Percentiles rank a stretch among this genome's conserved stretches.
phyloP scores from a whole-genome alignment of 2,888 invertebrate genomes.

The Andrena hattorfiana region DNA sequence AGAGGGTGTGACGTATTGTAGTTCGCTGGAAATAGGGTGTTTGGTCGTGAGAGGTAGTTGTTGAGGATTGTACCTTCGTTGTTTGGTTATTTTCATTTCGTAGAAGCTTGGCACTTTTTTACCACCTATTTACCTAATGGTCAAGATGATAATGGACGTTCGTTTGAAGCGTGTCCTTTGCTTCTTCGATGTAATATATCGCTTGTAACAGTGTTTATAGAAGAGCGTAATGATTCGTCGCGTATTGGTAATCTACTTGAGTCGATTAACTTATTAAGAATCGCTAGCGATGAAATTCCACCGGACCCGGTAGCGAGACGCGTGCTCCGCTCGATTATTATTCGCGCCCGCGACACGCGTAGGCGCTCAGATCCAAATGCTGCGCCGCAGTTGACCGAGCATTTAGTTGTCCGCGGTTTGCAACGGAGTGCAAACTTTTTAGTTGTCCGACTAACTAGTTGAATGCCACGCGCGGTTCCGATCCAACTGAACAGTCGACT shows the following conservation, averaged over 20 bases:
- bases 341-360: conserved; percentile 3
- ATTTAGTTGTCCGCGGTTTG: conserved; percentile 45
- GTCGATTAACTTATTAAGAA: neutral
- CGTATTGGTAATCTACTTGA: too few relatives aligned
- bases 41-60: neutral
- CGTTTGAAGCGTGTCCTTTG: too few relatives aligned
- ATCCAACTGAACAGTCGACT: conserved; percentile 37
- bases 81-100: neutral
- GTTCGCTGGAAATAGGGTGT: neutral
- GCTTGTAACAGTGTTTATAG: too few relatives aligned
- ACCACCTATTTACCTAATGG: too few relatives aligned
- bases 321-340: conserved; percentile 6
- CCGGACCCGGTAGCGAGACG: neutral
- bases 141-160: too few relatives aligned
- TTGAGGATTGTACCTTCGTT: conserved; percentile 3
- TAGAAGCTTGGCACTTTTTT: too few relatives aligned
- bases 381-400: conserved; percentile 40
- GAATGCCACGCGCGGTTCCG: conserved; percentile 34
- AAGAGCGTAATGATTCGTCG: too few relatives aligned
- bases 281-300: neutral
- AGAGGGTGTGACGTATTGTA: neutral
- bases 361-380: conserved; percentile 14
- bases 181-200: too few relatives aligned
- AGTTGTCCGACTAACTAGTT: conserved; percentile 41
- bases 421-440: conserved; percentile 54